Conservation (phyloP, 2,797 vertebrate species). For the Pangasius sanitwongsei region DNA sequence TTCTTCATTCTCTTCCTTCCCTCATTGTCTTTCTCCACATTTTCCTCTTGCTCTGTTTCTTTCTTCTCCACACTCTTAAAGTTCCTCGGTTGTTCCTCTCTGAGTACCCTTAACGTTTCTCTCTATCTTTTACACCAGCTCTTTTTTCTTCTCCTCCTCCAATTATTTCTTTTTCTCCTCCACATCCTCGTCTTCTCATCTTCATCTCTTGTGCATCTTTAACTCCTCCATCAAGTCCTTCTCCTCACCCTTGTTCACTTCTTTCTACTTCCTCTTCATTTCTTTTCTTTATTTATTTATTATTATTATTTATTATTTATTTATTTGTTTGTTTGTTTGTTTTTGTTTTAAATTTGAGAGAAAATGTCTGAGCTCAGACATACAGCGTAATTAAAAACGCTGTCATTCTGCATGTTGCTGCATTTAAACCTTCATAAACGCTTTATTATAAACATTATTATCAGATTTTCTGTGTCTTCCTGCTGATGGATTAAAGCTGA, state of each 20-base stretch:
- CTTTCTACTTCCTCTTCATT: neutral
- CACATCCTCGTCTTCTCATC: neutral
- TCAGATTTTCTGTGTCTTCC: neutral
- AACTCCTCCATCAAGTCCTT: neutral
- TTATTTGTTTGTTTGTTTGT: neutral
- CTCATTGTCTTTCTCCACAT: neutral
- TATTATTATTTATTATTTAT: too few species aligned
- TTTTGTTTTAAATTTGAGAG: neutral
- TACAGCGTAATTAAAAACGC: neutral
- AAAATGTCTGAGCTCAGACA: neutral
- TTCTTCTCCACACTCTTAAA: neutral
- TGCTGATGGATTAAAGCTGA: neutral
- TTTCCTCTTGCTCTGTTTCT: neutral
- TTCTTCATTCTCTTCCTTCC: neutral
- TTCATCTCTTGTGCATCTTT: neutral
- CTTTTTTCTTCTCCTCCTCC: neutral
- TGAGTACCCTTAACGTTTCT: too few species aligned
- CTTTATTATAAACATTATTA: neutral
- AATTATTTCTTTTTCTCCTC: neutral
- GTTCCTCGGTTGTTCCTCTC: too few species aligned
- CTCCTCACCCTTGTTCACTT: neutral
- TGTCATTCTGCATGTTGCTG: too few species aligned
- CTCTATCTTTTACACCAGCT: too few species aligned
- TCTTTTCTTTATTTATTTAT: too few species aligned
- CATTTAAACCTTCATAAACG: neutral